Base-by-base conservation (phyloP, 2,113 vertebrate genomes). In the Calidris pugnax region DNA sequence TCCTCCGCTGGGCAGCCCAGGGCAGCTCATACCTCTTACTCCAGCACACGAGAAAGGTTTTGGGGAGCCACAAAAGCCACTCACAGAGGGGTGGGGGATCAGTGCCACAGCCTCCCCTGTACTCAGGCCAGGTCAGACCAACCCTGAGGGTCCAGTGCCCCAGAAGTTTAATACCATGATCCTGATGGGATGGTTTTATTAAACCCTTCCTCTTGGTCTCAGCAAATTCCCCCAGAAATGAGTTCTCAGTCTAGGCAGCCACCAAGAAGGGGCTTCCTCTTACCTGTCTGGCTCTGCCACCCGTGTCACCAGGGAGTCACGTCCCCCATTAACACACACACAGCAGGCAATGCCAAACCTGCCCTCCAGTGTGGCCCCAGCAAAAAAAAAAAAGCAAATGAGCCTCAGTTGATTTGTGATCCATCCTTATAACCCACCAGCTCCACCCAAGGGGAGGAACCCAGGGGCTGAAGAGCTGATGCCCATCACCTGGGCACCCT, bases 341-440 rank as follows among this genome's bases (percentile, higher is more conserved):
- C 47, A 57, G 27, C 39, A 63, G 41, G 51, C 28, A 24, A 11
- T 1, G 5, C 39, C 39, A 35, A 66, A 32, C 51, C 64, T 43
- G 4, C 22, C 39, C 20, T 32, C 6, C 41, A 12, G 1, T 2
- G 1, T 1, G 2, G 7, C 4, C 35, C 12, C 39, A n/a, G 50
- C 4, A 1, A 16, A 12, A 30, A 18, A 14, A 6, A 9, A 15
- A 22, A 37, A 30, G 4, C 37, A 39, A 39, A 39, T 39, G 5
- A 28, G 6, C 12, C 57, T 21, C 8, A 28, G 6, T 2, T 17
- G 16, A 1, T 7, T 60, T 27, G 8, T 13, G 32, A 21, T 35
- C n/a, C 43, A 4, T 30, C 68, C 82, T 41, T 51, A 26, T 72
- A 76, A 12, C 28, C 68, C 82, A 7, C 10, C 76, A 48, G 60